phyloP scores from a whole-genome alignment of 2,113 vertebrate genomes.

The Chloropsis hardwickii region DNA sequence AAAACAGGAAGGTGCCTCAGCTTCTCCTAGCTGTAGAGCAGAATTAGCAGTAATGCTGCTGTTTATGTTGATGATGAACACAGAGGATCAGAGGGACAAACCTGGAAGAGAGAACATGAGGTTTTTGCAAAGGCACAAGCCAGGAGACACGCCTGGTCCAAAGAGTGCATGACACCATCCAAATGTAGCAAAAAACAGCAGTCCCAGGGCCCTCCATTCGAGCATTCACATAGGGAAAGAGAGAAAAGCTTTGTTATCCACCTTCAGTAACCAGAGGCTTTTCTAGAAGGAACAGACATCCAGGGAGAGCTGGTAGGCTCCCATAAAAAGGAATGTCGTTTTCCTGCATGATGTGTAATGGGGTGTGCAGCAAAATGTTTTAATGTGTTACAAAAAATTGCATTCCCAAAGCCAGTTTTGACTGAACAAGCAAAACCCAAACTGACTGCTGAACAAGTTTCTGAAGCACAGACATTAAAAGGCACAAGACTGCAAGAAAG shows the following conservation, averaged over 20 bases:
- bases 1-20: neutral
- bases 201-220: neutral
- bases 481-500: neutral
- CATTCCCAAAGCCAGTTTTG: neutral
- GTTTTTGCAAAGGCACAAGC: neutral
- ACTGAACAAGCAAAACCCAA: neutral
- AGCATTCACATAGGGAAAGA: neutral
- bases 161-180: neutral
- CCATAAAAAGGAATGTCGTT: neutral
- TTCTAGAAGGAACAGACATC: neutral
- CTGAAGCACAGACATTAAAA: neutral
- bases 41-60: neutral
- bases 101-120: neutral
- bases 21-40: neutral
- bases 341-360: neutral
- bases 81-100: neutral
- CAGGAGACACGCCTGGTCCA: rapidly evolving
- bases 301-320: neutral
- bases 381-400: neutral
- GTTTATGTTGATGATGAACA: neutral
- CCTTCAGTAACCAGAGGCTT: neutral
- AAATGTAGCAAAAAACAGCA: neutral
- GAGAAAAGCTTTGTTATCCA: neutral
- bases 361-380: neutral
- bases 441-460: neutral